These are phyloP conservation scores for Xestoiulus laeticollis DNA, from an alignment of 2,888 invertebrate genomes.

Conservation along the genomic window DNA sequence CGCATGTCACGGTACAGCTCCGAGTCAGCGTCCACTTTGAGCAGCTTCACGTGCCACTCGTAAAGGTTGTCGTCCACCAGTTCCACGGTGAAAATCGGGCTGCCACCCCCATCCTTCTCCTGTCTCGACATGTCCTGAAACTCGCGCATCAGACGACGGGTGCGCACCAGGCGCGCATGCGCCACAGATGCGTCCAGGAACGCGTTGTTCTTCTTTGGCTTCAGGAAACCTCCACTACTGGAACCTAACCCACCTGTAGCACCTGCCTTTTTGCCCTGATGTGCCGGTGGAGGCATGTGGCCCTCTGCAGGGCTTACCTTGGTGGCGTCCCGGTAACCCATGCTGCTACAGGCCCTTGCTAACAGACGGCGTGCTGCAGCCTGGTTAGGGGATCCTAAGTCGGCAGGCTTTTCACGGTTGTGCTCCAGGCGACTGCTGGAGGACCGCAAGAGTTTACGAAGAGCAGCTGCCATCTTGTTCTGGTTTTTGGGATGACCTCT, in stretches of 20 bases:
- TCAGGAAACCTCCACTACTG: slow-evolving; percentile 48
- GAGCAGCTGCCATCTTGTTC: slow-evolving; percentile 53
- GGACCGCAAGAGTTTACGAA: slow-evolving; percentile 55
- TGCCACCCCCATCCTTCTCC: slow-evolving; percentile 57
- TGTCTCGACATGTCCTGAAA: slow-evolving; percentile 64
- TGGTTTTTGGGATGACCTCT: not conserved
- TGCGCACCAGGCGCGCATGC: slow-evolving; percentile 72
- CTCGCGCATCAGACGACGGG: slow-evolving; percentile 86
- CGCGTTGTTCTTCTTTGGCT: slow-evolving; percentile 52
- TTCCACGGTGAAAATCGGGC: slow-evolving; percentile 76
- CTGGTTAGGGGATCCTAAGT: slow-evolving; percentile 6
- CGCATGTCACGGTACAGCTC: slow-evolving; percentile 77
- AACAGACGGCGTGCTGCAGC: slow-evolving; percentile 52
- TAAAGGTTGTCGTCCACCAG: slow-evolving; percentile 85
- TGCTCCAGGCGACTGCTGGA: slow-evolving; percentile 46
- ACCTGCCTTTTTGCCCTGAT: not conserved
- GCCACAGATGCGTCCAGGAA: slow-evolving; percentile 5
- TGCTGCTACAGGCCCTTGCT: slow-evolving; percentile 52
- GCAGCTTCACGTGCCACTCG: slow-evolving; percentile 86
- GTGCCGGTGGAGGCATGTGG: not conserved
- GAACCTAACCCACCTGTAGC: slow-evolving; percentile 16
- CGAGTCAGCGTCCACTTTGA: slow-evolving; percentile 84
- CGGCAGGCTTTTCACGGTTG: not conserved
- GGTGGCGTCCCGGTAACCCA: slow-evolving; percentile 54
- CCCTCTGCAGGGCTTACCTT: slow-evolving; percentile 55